phyloP scores from a whole-genome alignment of 2,888 invertebrate genomes.

The Sicus ferrugineus region DNA sequence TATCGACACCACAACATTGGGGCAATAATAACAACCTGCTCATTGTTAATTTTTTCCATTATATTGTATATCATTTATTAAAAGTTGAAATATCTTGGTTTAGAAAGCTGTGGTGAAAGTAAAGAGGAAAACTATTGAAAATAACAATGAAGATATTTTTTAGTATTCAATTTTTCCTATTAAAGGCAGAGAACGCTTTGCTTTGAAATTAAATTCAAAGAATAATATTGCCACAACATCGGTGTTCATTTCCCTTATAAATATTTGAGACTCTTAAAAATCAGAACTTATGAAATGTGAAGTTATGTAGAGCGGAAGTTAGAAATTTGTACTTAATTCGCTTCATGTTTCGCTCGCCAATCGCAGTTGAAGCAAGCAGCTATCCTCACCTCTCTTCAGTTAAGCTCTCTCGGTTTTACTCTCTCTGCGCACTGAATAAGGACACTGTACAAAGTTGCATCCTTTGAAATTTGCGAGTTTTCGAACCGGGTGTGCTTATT shows the following conservation, averaged over 20 bases:
- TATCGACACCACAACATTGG: neutral
- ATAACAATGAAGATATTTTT: too few relatives aligned
- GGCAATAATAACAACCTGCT: neutral
- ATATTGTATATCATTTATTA: neutral
- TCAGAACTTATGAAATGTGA: too few relatives aligned
- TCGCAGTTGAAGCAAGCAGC: neutral
- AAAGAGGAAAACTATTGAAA: too few relatives aligned
- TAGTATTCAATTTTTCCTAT: neutral
- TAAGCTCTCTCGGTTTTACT: too few relatives aligned
- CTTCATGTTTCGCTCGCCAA: neutral
- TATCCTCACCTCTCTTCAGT: neutral
- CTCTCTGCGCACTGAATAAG: neutral
- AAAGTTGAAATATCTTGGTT: neutral
- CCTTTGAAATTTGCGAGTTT: neutral
- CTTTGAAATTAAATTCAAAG: neutral
- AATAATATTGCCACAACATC: neutral
- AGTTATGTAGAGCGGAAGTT: neutral
- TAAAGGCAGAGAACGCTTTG: neutral
- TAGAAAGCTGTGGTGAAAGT: too few relatives aligned
- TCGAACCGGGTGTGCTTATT: neutral
- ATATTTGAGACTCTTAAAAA: neutral
- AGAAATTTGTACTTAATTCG: neutral
- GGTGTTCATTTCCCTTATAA: neutral
- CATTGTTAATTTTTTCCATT: conserved; percentile 5
- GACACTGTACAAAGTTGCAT: neutral